A percentile compares a stretch with the other conserved stretches of the same genome.
phyloP scores from a whole-genome alignment of 2,797 vertebrate genomes.

The Apogon hyalosoma region DNA sequence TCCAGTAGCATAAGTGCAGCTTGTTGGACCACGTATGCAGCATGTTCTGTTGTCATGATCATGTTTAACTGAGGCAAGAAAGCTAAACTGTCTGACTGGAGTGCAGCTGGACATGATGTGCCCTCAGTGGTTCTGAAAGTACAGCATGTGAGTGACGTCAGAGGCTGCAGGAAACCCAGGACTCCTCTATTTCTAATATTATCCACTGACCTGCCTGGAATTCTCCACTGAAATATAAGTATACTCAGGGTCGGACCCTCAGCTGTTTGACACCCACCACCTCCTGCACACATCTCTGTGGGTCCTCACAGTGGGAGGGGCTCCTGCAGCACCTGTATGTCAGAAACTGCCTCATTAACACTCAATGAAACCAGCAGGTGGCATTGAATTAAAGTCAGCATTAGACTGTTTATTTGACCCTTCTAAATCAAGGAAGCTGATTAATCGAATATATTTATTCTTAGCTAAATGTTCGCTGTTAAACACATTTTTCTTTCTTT shows the following conservation, averaged over 20 bases:
- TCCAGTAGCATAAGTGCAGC: too few relatives aligned
- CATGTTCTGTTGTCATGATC: not conserved
- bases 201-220: constrained; percentile 75
- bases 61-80: not conserved
- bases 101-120: not conserved
- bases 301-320: not conserved
- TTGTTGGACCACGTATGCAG: too few relatives aligned
- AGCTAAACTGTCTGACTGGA: not conserved
- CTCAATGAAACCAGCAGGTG: not conserved
- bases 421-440: too few relatives aligned
- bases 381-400: too few relatives aligned
- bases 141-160: not conserved
- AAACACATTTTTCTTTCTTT: too few relatives aligned
- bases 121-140: constrained; percentile 7
- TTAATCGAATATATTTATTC: not conserved
- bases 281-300: not conserved
- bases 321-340: not conserved
- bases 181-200: constrained; percentile 67
- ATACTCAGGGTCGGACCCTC: constrained; percentile 26
- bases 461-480: too few relatives aligned
- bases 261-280: constrained; percentile 41
- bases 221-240: constrained; percentile 63
- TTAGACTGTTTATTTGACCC: too few relatives aligned
- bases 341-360: not conserved
- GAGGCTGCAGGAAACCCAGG: constrained; percentile 37